These are phyloP conservation scores for Hemitrygon akajei DNA, from an alignment of 2,797 vertebrate species.

Conservation along the genomic window DNA sequence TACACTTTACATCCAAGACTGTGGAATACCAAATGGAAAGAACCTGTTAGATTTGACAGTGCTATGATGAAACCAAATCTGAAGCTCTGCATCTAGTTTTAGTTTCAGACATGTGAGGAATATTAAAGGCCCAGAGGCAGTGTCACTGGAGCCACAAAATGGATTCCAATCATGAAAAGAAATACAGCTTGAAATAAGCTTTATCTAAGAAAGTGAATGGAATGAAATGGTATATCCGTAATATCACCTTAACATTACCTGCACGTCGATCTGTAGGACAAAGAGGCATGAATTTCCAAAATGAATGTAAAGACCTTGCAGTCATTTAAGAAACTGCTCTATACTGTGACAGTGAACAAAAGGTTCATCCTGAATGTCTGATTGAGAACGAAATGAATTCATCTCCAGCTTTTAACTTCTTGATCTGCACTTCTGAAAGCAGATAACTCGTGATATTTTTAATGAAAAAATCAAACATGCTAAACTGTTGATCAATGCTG, in stretches of 20 bases:
- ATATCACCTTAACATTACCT: not conserved
- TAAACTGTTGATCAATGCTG: not conserved
- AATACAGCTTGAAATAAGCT: not conserved
- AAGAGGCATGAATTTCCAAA: not conserved
- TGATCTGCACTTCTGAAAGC: not conserved
- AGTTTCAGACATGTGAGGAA: not conserved
- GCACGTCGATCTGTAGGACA: not conserved
- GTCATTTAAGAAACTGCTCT: not conserved
- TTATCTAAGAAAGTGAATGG: constrained; percentile 9
- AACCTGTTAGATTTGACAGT: not conserved
- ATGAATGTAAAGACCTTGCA: not conserved
- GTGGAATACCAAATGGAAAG: not conserved
- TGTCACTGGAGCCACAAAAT: not conserved
- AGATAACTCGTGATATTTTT: not conserved
- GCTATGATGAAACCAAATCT: not conserved
- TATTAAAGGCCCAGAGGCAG: not conserved
- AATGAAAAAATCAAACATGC: not conserved
- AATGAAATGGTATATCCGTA: not conserved
- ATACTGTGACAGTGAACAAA: not conserved
- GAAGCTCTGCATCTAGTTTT: constrained; percentile 3
- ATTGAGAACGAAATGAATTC: not conserved
- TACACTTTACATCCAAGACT: not conserved
- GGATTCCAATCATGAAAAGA: not conserved
- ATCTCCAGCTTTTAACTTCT: not conserved
- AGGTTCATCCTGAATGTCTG: not conserved